These are phyloP conservation scores for Nibea coibor DNA, from an alignment of 2,113 vertebrate genomes.

Conservation along the genomic window DNA sequence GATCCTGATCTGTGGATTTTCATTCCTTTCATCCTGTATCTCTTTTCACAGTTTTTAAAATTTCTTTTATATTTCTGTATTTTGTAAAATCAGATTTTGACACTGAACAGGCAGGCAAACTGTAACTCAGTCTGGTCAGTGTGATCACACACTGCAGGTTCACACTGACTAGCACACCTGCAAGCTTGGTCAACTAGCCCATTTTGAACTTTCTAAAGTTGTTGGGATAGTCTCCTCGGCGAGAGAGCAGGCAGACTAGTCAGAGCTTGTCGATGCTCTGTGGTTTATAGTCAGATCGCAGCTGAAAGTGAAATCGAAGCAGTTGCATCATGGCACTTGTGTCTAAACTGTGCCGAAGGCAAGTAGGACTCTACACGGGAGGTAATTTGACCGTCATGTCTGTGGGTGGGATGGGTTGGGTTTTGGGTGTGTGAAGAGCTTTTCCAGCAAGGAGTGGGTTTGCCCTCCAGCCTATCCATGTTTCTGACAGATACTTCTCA, in stretches of 20 bases:
- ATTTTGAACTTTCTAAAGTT: not conserved
- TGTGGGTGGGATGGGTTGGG: slow-evolving; percentile 28
- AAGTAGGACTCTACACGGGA: slow-evolving; percentile 29
- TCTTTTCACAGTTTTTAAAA: no score
- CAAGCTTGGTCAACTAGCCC: slow-evolving; percentile 7
- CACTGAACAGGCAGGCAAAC: no score
- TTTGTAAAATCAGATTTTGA: no score
- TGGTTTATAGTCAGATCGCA: slow-evolving; percentile 24
- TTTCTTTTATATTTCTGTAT: not conserved
- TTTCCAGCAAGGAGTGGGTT: slow-evolving; percentile 38
- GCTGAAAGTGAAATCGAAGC: slow-evolving; percentile 52
- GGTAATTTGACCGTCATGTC: slow-evolving; percentile 49
- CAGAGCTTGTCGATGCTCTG: slow-evolving; percentile 30
- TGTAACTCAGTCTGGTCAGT: not conserved
- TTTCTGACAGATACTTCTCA: slow-evolving; percentile 29
- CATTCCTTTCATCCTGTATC: no score
- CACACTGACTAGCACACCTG: not conserved
- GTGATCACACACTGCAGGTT: not conserved
- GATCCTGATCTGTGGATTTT: no score
- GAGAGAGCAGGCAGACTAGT: slow-evolving; percentile 24
- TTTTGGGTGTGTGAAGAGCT: slow-evolving; percentile 31
- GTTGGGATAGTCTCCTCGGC: not conserved
- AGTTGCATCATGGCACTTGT: slow-evolving; percentile 34
- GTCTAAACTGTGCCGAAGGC: slow-evolving; percentile 47
- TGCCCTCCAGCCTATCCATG: slow-evolving; percentile 34